phyloP scores from a whole-genome alignment of 2,797 vertebrate genomes.

The Sebastes alutus region DNA sequence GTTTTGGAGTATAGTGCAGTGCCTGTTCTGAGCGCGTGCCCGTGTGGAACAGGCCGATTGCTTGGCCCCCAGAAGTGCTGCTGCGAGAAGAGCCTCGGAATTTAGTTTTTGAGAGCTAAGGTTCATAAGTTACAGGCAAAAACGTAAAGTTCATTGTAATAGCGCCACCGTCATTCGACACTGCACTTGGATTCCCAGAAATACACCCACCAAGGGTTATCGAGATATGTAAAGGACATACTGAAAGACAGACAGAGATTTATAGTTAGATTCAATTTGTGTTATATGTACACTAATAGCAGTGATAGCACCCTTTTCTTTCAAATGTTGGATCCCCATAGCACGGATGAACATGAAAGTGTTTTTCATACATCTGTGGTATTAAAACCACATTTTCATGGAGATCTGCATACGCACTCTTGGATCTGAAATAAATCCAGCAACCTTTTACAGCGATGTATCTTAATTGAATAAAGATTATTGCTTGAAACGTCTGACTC shows the following conservation, averaged over 20 bases:
- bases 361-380: background rate
- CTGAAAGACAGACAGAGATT: too few relatives aligned
- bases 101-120: too few relatives aligned
- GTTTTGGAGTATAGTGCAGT: background rate
- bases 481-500: slow-evolving; percentile 3
- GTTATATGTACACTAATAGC: background rate
- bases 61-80: too few relatives aligned
- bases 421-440: background rate
- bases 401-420: background rate
- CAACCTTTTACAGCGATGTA: background rate
- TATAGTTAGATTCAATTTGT: background rate
- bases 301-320: background rate
- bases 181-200: too few relatives aligned
- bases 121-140: too few relatives aligned
- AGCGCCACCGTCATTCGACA: too few relatives aligned
- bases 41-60: too few relatives aligned
- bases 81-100: too few relatives aligned
- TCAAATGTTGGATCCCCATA: background rate
- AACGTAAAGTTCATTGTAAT: too few relatives aligned
- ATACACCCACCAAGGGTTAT: too few relatives aligned
- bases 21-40: too few relatives aligned
- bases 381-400: background rate
- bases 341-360: background rate
- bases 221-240: too few relatives aligned
- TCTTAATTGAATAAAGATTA: slow-evolving; percentile 41